These are phyloP conservation scores for Pelmatolapia mariae DNA, from an alignment of 2,113 vertebrate species.

Conservation along the genomic window DNA sequence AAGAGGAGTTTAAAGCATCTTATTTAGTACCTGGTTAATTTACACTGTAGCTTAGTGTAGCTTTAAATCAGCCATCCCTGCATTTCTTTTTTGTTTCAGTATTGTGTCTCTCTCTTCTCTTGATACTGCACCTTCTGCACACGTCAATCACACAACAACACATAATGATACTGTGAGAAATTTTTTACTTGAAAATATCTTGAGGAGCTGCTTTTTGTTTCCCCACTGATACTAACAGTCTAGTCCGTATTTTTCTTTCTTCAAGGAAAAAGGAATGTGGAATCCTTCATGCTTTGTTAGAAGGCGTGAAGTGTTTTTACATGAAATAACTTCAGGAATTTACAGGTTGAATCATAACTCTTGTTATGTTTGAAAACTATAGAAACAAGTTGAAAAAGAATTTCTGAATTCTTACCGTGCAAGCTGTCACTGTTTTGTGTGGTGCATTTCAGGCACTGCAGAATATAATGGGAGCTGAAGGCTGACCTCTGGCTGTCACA, in stretches of 20 bases:
- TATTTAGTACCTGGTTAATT: neutral
- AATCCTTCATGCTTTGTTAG: neutral
- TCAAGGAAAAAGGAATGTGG: neutral
- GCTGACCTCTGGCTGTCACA: conserved; percentile 28
- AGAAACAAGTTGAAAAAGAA: neutral
- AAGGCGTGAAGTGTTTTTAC: fast-evolving
- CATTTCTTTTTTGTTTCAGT: neutral
- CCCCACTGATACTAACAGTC: neutral
- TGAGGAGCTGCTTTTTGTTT: neutral
- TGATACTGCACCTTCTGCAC: neutral
- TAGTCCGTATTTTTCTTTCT: neutral
- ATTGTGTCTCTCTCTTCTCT: neutral
- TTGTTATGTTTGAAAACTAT: neutral
- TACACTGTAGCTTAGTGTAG: neutral
- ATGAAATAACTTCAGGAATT: neutral
- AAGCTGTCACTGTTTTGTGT: neutral
- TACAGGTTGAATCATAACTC: neutral
- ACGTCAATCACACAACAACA: neutral
- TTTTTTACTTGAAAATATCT: neutral
- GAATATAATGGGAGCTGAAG: conserved; percentile 19
- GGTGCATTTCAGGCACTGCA: neutral
- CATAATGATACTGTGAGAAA: neutral
- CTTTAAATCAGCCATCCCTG: neutral
- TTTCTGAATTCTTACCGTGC: neutral
- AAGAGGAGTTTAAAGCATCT: neutral